Percentiles rank a stretch among this genome's conserved stretches.
Conservation (phyloP, 35 echinoderm and acorn worm species). For the Lytechinus variegatus region DNA sequence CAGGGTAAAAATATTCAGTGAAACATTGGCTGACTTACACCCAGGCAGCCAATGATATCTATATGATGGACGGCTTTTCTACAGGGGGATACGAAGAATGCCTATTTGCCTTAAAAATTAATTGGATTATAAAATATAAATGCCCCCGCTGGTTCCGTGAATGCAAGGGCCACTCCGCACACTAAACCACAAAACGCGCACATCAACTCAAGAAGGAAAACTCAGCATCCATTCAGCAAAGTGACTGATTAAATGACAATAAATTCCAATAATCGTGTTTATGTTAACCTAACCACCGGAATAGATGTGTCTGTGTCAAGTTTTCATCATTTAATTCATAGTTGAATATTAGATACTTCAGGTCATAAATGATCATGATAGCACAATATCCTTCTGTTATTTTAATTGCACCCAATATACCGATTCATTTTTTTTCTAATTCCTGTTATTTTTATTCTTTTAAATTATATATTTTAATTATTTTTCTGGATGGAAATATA, state of each 20-base stretch:
- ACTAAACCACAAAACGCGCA: background rate
- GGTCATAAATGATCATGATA: no score
- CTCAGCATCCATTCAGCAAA: background rate
- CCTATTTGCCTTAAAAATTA: conserved; percentile 6
- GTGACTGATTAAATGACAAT: background rate
- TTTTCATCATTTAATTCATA: background rate
- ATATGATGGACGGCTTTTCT: background rate
- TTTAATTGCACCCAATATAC: no score
- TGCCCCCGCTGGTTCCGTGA: background rate
- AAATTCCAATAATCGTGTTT: background rate
- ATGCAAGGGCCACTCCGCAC: background rate
- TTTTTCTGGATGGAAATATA: no score
- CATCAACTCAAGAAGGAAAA: background rate
- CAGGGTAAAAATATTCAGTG: no score
- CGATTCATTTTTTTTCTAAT: no score
- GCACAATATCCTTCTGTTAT: no score
- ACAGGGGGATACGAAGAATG: background rate
- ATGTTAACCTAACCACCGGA: background rate
- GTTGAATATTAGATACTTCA: no score
- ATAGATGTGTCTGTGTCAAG: background rate
- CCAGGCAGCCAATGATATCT: background rate
- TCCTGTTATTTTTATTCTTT: no score
- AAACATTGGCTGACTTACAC: background rate
- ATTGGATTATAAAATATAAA: background rate
- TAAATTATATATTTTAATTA: no score